Conservation (phyloP, 2,888 invertebrate genomes). For the Drosophila colorata region DNA sequence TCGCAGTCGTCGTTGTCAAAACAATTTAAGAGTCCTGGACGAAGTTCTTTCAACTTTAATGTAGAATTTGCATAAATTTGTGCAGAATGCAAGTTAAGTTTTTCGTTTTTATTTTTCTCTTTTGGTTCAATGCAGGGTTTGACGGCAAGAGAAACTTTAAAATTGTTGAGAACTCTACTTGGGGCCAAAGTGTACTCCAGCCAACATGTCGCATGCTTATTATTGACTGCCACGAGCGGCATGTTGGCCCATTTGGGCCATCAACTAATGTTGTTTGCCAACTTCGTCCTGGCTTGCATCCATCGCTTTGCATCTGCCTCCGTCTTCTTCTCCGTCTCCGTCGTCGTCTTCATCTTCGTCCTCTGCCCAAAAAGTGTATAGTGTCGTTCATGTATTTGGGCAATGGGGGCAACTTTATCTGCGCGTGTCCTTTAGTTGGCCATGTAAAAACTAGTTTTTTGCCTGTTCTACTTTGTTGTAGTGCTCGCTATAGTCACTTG, state of each 20-base stretch:
- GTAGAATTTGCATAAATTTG: conserved; percentile 54
- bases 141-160: conserved; percentile 54
- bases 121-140: conserved; percentile 15
- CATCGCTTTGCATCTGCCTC: conserved; percentile 43
- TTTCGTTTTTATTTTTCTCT: neutral
- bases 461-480: conserved; percentile 35
- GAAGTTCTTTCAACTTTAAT: conserved; percentile 45
- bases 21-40: conserved; percentile 34
- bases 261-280: conserved; percentile 81
- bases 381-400: conserved; percentile 51
- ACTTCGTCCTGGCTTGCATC: conserved; percentile 62
- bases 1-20: conserved; percentile 26
- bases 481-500: conserved; percentile 52
- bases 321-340: no score
- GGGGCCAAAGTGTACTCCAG: conserved; percentile 63
- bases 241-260: conserved; percentile 78
- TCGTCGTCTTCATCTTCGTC: conserved; percentile 4
- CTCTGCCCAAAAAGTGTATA: conserved; percentile 19
- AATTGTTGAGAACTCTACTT: conserved; percentile 66
- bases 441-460: conserved; percentile 60
- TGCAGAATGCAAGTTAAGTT: conserved; percentile 30
- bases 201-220: conserved; percentile 81
- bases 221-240: conserved; percentile 79
- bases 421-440: conserved; percentile 43
- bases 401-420: conserved; percentile 61